Base-by-base conservation (phyloP, 2,888 invertebrate genomes). In the Drosophila greeni region DNA sequence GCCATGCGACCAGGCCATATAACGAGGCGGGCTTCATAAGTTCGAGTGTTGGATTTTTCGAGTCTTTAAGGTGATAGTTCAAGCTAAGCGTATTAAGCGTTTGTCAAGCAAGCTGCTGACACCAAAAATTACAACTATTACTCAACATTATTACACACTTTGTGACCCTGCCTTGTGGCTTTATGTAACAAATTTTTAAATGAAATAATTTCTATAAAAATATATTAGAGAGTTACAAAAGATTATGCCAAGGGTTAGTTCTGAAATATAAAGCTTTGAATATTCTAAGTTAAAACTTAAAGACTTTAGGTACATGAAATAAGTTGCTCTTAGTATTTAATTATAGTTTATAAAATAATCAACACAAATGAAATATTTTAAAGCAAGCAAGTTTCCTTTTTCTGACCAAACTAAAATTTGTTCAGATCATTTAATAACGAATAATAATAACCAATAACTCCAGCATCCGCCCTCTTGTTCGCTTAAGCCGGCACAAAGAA, bases 401-500 rank as follows among this genome's bases (percentile, higher is more conserved):
- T 1, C 12, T 12, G 16, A 37, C 9, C 16, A 18, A 18, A 9
- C 18, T 5, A 1, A 1, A 1, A 18, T 16, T 37, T 18, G 16
- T 36, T 16, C 9, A 2, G 18, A 20, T 20, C 39, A 39, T 20
- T 39, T 12, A 14, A 7, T 12, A 24, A 5, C 9, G 9, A 42
- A 3, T 6, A 29, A 29, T 29, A 8, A 7, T 8, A 29, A 8
- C 18, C 18, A 18, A 14, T 18, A 60, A 52, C 42, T 40, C 14
- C 6, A 24, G 4, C 20, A 29, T 36, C 66, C 2, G 9, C 37
- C 77, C 83, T 77, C 78, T 81, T 9, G 40, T 26, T 40, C 37
- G 49, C 40, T 62, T 59, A 57, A 66, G 48, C 56, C 54, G 60
- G 72, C 42, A 70, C 57, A 82, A 80, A 84, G 78, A 83, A 80